Base-by-base conservation (phyloP, 2,797 vertebrate species). In the Bovichtus variegatus region DNA sequence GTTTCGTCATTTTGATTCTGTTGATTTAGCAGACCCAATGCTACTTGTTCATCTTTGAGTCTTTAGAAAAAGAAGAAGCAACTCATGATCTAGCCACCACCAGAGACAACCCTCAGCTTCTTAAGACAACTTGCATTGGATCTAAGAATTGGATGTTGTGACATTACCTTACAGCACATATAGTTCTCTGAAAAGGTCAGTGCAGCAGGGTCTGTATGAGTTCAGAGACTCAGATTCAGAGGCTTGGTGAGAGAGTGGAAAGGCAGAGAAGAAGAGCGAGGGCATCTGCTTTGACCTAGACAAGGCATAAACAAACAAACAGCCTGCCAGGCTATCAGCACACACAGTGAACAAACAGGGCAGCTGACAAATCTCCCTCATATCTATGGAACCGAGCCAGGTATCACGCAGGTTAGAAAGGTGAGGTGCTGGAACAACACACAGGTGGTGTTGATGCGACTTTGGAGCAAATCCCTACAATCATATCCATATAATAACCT, bases 301-400 rank as follows among this genome's bases (percentile, higher is more conserved):
- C 90, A 64, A 80, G 70, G 74, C 89, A 76, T 89, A 87, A 92
- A 91, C 91, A 94, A 93, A 93, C 91, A 93, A 88, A 90, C 90
- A 88, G 63, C 75, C 86, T 84, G 89, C 83, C 83, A 86, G 89
- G 84, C 71, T 84, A 90, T 92, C 88, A 76, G 89, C 76, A 80
- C 87, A 84, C 77, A 82, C 74, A 40, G 73, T 4, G 86, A 89
- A 82, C 90, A 92, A 92, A 92, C 91, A 92, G 76, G 53, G 80
- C 58, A 60, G 79, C 83, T 80, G 82, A 90, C 84, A 90, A 90
- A 91, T 91, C 91, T 89, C 82, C 74, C 86, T 70, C 69, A 71
- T 80, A 90, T 91, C 90, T 79, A 34, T 84, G 88, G 85, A 89
- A 74, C 23, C 2, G n/a, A 75, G 87, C 87, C 88, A 89, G 78